Percentiles rank a stretch among this genome's conserved stretches.
phyloP scores from a whole-genome alignment of 2,797 vertebrate genomes.

The Hippocampus kuda region DNA sequence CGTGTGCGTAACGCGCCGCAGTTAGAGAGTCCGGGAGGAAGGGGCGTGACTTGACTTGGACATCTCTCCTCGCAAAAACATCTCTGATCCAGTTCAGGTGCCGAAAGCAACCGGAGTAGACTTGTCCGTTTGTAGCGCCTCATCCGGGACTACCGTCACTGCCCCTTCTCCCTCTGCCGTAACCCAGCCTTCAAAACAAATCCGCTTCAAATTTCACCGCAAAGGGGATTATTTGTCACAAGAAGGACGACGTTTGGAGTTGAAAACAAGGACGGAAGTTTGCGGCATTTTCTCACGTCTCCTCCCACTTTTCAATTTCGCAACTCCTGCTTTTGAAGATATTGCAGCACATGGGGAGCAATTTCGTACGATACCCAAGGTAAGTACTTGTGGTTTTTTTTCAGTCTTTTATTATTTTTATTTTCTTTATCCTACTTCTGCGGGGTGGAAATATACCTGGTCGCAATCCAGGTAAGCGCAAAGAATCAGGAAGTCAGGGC shows the following conservation, averaged over 20 bases:
- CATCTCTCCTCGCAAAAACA: constrained; percentile 62
- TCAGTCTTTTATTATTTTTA: neutral
- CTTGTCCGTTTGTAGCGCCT: neutral
- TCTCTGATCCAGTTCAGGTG: constrained; percentile 74
- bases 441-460: constrained; percentile 45
- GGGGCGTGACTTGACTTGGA: constrained; percentile 70
- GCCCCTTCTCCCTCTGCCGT: neutral
- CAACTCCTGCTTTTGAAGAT: neutral
- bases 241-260: neutral
- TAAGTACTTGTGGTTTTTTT: neutral
- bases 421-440: neutral
- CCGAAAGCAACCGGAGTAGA: constrained; percentile 13
- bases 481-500: constrained; percentile 38
- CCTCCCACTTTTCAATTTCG: constrained; percentile 5
- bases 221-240: neutral
- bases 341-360: neutral
- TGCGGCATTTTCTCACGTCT: neutral
- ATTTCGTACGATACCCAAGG: neutral
- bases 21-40: constrained; percentile 50
- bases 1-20: constrained; percentile 59
- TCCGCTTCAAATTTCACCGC: neutral
- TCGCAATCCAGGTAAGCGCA: constrained; percentile 65
- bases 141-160: neutral
- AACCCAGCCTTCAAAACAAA: constrained; percentile 1
- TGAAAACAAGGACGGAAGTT: neutral